phyloP scores from a whole-genome alignment of 2,888 invertebrate species.

The Hoplodrina blanda region DNA sequence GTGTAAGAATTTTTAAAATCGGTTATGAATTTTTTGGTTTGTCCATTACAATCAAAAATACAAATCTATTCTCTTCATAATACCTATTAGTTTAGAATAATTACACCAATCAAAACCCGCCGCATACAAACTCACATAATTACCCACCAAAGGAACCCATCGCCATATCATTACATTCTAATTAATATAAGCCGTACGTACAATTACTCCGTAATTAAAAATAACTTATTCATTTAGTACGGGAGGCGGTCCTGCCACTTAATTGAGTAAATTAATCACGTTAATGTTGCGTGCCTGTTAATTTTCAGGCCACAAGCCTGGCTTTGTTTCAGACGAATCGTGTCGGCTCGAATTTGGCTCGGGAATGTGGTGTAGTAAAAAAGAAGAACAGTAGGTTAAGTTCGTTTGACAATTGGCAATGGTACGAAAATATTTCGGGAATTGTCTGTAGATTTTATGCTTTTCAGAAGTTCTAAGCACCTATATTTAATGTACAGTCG shows the following conservation, averaged over 20 bases:
- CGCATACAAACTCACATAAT: conserved; percentile 63
- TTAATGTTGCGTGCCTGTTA: conserved; percentile 86
- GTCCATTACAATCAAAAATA: too few relatives aligned
- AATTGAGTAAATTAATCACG: conserved; percentile 88
- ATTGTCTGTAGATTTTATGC: not conserved
- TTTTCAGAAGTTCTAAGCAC: too few relatives aligned
- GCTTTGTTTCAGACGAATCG: conserved; percentile 80
- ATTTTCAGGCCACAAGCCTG: conserved; percentile 83
- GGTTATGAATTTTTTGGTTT: too few relatives aligned
- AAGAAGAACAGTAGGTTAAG: conserved; percentile 32
- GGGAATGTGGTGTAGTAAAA: conserved; percentile 25
- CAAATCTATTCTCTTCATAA: too few relatives aligned
- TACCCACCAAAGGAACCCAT: conserved; percentile 60
- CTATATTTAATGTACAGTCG: too few relatives aligned
- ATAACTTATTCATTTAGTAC: conserved; percentile 89
- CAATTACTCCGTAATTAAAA: conserved; percentile 89
- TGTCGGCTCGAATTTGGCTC: conserved; percentile 58
- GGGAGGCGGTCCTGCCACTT: conserved; percentile 76
- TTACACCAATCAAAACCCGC: conserved; percentile 31
- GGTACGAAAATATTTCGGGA: not conserved
- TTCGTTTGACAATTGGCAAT: conserved; percentile 2
- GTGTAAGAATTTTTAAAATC: too few relatives aligned
- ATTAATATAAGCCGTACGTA: conserved; percentile 64
- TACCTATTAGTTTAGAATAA: not conserved
- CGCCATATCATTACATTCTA: conserved; percentile 72